Conservation (phyloP, 2,113 vertebrate species). For the Puffinus mauretanicus region DNA sequence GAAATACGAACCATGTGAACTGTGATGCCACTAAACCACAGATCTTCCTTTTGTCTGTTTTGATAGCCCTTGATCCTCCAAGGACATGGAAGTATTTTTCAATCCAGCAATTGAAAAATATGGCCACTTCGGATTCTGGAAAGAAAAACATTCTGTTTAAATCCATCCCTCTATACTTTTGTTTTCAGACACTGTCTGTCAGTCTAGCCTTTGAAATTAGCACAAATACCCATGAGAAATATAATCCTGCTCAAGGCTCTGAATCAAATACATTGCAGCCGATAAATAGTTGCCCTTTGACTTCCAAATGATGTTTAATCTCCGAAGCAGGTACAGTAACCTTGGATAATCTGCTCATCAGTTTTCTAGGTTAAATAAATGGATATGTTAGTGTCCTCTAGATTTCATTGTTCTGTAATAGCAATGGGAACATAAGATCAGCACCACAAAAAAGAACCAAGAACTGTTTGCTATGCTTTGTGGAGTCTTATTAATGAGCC, state of each 20-base stretch:
- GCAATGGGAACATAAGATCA: not conserved
- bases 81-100: conserved; percentile 54
- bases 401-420: conserved; percentile 16
- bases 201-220: conserved; percentile 66
- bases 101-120: conserved; percentile 36
- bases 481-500: not conserved
- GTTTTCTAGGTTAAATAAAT: conserved; percentile 55
- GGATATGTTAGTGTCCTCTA: conserved; percentile 23
- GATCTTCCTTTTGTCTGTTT: conserved; percentile 75
- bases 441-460: not conserved
- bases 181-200: conserved; percentile 55
- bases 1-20: conserved; percentile 77
- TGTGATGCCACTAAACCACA: conserved; percentile 55
- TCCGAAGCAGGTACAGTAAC: conserved; percentile 54
- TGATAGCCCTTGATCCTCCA: conserved; percentile 65
- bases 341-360: conserved; percentile 41
- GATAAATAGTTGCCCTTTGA: conserved; percentile 53
- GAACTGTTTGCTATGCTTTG: not conserved
- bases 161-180: conserved; percentile 44
- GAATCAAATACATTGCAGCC: conserved; percentile 47
- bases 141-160: conserved; percentile 59
- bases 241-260: conserved; percentile 47
- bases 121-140: conserved; percentile 43
- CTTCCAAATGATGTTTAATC: conserved; percentile 58
- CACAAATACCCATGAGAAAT: conserved; percentile 64